These are phyloP conservation scores for Orussus abietinus DNA, from an alignment of 1,140 invertebrate species.

Conservation along the genomic window DNA sequence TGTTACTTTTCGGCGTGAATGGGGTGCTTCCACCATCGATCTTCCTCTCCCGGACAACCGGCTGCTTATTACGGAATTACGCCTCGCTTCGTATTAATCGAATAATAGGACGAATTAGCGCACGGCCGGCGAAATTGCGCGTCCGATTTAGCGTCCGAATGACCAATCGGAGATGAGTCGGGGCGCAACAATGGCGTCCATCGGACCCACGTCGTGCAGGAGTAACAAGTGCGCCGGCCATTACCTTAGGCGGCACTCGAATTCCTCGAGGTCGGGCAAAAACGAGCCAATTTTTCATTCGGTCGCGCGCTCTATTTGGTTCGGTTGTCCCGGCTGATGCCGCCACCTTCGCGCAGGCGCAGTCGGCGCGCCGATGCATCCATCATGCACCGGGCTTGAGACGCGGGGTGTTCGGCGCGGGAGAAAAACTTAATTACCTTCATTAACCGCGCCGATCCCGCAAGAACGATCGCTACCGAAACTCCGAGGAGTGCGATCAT, in stretches of 20 bases:
- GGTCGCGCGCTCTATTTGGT: constrained; percentile 37
- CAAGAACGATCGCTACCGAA: constrained; percentile 13
- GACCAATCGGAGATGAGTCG: too few species aligned
- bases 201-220: too few species aligned
- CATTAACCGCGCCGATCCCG: constrained; percentile 42
- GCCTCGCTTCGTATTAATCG: too few species aligned
- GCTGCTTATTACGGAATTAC: too few species aligned
- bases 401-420: constrained; percentile 32
- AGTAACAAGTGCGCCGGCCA: constrained; percentile 33
- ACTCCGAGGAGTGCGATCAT: background rate
- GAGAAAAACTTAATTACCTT: constrained; percentile 55
- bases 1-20: too few species aligned
- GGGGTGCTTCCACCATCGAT: too few species aligned
- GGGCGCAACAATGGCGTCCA: too few species aligned
- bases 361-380: constrained; percentile 33
- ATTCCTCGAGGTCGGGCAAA: constrained; percentile 27
- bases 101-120: too few species aligned
- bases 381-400: constrained; percentile 45
- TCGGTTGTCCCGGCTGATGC: constrained; percentile 28
- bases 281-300: constrained; percentile 47
- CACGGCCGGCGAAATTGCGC: too few species aligned
- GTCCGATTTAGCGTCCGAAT: too few species aligned
- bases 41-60: too few species aligned
- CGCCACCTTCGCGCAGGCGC: constrained; percentile 32
- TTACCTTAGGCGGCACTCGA: constrained; percentile 38